Evolutionary conservation across 2,113 vertebrate genomes (phyloP).

Genomic region (Leucoraja erinaceus): DNA sequence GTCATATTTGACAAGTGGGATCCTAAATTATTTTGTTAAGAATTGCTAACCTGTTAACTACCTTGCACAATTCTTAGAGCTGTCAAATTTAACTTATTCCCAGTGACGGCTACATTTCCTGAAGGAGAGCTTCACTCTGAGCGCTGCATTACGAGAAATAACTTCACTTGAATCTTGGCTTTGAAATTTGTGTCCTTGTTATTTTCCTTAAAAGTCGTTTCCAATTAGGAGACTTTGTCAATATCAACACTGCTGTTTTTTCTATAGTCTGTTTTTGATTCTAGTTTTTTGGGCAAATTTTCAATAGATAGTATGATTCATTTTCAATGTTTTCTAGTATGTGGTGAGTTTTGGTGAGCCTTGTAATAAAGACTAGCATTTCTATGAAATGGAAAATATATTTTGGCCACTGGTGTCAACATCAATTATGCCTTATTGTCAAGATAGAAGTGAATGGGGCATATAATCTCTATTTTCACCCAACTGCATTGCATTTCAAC

Average conservation of each 20-base stretch:
- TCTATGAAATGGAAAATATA: neutral
- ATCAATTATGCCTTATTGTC: neutral
- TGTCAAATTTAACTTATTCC: slow-evolving; percentile 25
- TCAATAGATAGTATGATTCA: neutral
- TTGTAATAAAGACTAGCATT: neutral
- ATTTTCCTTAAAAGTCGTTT: neutral
- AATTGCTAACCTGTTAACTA: slow-evolving; percentile 5
- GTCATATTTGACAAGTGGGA: slow-evolving; percentile 22
- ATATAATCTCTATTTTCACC: neutral
- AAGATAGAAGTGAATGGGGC: neutral
- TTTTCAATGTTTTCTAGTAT: neutral
- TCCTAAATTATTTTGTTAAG: slow-evolving; percentile 19
- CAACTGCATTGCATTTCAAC: neutral
- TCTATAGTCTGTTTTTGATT: neutral
- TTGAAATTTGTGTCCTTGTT: neutral
- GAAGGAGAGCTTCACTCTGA: neutral
- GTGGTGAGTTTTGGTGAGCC: neutral
- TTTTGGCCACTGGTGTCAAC: neutral
- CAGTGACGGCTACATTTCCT: neutral
- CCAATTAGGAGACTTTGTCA: neutral
- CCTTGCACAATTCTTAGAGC: neutral
- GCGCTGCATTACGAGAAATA: neutral
- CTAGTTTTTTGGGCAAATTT: neutral
- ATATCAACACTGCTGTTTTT: neutral
- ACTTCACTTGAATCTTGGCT: neutral